Percentiles rank a stretch among this genome's conserved stretches.
These are phyloP conservation scores for Tachuris rubrigastra DNA, from an alignment of 2,113 vertebrate species.

Conservation along the genomic window DNA sequence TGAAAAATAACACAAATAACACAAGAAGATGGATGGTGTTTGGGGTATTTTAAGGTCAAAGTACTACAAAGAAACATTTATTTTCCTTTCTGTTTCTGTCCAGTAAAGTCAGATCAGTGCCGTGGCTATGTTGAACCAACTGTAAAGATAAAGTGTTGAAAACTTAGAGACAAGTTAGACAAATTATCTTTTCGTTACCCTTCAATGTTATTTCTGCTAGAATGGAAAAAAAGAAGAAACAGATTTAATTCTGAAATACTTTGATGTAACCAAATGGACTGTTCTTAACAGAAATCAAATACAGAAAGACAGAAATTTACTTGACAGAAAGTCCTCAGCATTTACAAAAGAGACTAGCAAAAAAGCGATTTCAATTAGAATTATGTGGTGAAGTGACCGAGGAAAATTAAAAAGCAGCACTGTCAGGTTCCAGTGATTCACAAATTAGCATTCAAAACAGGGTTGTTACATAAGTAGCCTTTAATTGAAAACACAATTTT, in stretches of 20 bases:
- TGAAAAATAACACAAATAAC: conserved; percentile 61
- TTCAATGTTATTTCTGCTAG: background rate
- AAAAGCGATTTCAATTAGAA: background rate
- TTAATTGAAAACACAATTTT: conserved; percentile 53
- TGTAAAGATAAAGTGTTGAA: conserved; percentile 49
- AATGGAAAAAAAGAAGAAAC: background rate
- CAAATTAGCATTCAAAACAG: conserved; percentile 57
- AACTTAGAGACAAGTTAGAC: conserved; percentile 35
- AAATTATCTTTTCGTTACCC: conserved; percentile 34
- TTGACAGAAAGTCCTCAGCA: conserved; percentile 1
- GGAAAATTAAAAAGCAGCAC: conserved; percentile 9
- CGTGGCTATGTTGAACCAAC: conserved; percentile 31
- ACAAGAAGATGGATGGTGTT: conserved; percentile 49
- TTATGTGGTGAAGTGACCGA: background rate
- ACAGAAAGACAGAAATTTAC: background rate
- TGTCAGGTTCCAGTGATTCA: conserved; percentile 22
- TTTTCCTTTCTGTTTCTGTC: conserved; percentile 9
- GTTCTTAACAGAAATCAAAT: conserved; percentile 15
- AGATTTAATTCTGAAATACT: background rate
- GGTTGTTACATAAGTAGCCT: conserved; percentile 27
- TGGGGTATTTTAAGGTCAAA: conserved; percentile 55
- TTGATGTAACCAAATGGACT: conserved; percentile 1
- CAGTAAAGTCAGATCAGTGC: background rate
- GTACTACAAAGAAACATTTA: conserved; percentile 31
- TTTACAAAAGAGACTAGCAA: conserved; percentile 7